Percentiles rank a stretch among this genome's conserved stretches.
Conservation (phyloP, 1,140 invertebrate genomes). For the Nautilus pompilius region DNA sequence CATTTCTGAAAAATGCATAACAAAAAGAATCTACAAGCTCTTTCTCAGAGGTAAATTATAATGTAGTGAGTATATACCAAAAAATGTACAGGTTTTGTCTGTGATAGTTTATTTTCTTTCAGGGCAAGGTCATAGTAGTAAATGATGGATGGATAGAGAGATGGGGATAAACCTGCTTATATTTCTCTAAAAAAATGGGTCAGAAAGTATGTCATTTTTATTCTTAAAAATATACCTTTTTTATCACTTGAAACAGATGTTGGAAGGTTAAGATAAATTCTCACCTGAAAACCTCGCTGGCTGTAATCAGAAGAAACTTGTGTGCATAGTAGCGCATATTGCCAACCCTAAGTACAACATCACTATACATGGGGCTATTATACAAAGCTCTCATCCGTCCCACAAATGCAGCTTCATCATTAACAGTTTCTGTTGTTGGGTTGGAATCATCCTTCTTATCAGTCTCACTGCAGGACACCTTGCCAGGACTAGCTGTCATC, state of each 20-base stretch:
- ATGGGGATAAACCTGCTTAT: no score
- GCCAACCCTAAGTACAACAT: conserved; percentile 33
- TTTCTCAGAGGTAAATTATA: no score
- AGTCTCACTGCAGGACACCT: neutral
- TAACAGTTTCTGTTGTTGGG: conserved; percentile 15
- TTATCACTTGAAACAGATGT: no score
- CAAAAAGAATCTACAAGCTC: no score
- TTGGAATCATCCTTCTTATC: neutral
- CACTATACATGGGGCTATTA: conserved; percentile 32
- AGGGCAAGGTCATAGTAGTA: no score
- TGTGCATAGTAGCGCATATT: conserved; percentile 30
- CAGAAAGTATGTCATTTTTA: no score
- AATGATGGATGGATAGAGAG: no score
- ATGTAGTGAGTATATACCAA: no score
- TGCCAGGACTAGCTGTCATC: neutral
- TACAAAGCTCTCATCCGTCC: conserved; percentile 28
- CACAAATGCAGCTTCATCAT: conserved; percentile 27
- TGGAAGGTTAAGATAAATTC: conserved; percentile 12
- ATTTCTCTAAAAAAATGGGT: no score
- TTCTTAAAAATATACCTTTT: no score
- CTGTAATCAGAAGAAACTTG: conserved; percentile 38
- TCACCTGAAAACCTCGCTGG: conserved; percentile 49
- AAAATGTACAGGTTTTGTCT: no score
- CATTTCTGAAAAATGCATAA: neutral
- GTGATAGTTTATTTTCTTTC: no score